Evolutionary conservation across 2,797 vertebrate genomes (phyloP), one percentile per base, ranked within the genome.

Genomic region (Scyliorhinus canicula): DNA sequence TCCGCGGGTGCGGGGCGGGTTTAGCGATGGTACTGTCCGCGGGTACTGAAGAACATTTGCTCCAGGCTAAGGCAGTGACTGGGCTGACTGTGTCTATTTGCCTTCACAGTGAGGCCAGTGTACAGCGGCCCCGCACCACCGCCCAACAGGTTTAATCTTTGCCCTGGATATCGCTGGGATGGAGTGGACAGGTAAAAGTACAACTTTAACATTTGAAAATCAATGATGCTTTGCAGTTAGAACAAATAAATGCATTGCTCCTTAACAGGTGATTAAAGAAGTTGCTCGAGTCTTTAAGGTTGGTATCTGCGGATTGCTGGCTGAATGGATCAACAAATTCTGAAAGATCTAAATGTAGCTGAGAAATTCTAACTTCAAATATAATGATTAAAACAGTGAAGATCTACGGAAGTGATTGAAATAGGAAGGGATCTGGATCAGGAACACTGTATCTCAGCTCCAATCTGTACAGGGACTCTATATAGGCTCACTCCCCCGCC

Each of bases 81-180:
- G 11, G 31, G 6, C 11, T 74, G 35, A 94, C 67, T 24, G 1
- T 65, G 47, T 95, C 28, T 21, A 24, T n/a, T 50, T 95, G 91
- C 85, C 26, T 95, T 40, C 24, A 67, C 95, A 99, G 99, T 97
- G 84, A 98, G 97, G 88, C 99, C 99, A 71, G 96, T 96, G 60
- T 99, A 99, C 95, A 98, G 95, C 44, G 99, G 99, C 44, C 98
- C 98, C 47, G 95, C 97, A 0, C 99, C 99, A 21, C 99, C 99
- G 0, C 98, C 98, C 95, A 99, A 99, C 96, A 98, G 99, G 16
- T 99, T 99, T 95, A 99, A 98, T 95, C 97, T 99, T 95, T 97
- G 96, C 97, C 99, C 99, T 0, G 99, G 99, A 11, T 98, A 99
- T 96, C 99, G 99, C 95, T 99, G 99, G 99, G 99, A 99, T 28